Base-by-base conservation (phyloP, 2,113 vertebrate species). In the Gorilla gorilla region DNA sequence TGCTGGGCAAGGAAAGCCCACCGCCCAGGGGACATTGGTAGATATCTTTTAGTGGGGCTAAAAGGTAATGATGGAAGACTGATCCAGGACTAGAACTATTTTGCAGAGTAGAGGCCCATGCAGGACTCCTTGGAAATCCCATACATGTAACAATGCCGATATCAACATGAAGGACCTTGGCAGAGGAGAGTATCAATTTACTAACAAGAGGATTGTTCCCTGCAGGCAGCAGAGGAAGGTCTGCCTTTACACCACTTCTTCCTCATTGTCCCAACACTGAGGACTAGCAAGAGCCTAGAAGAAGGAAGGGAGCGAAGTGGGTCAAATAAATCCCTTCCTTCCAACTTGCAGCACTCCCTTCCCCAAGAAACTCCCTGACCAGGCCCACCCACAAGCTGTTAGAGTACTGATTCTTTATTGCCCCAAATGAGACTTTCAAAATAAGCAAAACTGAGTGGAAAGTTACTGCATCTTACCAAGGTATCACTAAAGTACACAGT, bases 401-500 rank as follows among this genome's bases (percentile, higher is more conserved):
- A 35, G 2, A 64, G 59, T 66, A 45, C 38, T 45, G 14, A 68
- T 38, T 92, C 27, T 48, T 52, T 79, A 45, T 23, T 61, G 52
- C 18, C 27, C 6, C 27, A 92, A 83, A 83, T 32, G 27, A 94
- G 55, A 79, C 43, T 70, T 95, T 91, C 80, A 4, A 50, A 72
- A 92, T 78, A 68, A 68, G 12, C 0, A 16, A 70, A 96, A 61
- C 6, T 64, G 59, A 94, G 35, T 59, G 45, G 84, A 87, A 92
- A 95, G 78, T 81, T 38, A 76, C n/a, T 50, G 57, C 79, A 25
- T 94, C 52, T 90, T 82, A 30, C 75, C 59, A 66, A n/a, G 20
- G 9, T 76, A 23, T 81, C 90, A 43, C 73, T 90, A 78, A 90
- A 79, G 35, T 52, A n/a, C 12, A 89, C 7, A 35, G n/a, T 43